A percentile compares a stretch with the other conserved stretches of the same genome.
These are phyloP conservation scores for Eueides isabella DNA, from an alignment of 1,140 invertebrate genomes.

Conservation along the genomic window DNA sequence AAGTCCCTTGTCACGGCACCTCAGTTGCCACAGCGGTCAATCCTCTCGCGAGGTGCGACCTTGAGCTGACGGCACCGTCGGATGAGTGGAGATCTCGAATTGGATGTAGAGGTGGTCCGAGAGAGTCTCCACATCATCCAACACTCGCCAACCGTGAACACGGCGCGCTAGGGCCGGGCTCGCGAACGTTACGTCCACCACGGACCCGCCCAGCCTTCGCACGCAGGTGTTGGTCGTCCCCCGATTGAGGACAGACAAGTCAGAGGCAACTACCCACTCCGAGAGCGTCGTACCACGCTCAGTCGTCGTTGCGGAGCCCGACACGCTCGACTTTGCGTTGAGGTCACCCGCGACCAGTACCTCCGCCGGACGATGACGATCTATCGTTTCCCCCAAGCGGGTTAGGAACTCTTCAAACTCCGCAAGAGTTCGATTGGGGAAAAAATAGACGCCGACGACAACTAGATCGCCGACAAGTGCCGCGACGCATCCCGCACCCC, in stretches of 20 bases:
- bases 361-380: not conserved
- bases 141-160: not conserved
- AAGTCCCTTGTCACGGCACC: not conserved
- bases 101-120: not conserved
- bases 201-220: not conserved
- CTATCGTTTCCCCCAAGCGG: not conserved
- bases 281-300: no score
- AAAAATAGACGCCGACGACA: not conserved
- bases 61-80: not conserved
- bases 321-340: not conserved
- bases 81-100: not conserved
- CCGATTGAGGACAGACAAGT: no score
- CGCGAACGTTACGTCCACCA: no score
- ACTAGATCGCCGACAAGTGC: not conserved
- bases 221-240: not conserved
- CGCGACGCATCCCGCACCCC: not conserved
- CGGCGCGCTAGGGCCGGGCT: not conserved
- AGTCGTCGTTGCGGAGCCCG: not conserved
- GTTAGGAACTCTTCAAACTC: not conserved
- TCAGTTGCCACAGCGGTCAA: not conserved
- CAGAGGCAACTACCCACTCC: not conserved
- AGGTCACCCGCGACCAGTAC: constrained; percentile 2
- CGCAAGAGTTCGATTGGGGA: constrained; percentile 3
- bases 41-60: not conserved
- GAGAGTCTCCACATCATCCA: not conserved